Base-by-base conservation (phyloP, 2,797 vertebrate genomes). In the Nannoperca australis region DNA sequence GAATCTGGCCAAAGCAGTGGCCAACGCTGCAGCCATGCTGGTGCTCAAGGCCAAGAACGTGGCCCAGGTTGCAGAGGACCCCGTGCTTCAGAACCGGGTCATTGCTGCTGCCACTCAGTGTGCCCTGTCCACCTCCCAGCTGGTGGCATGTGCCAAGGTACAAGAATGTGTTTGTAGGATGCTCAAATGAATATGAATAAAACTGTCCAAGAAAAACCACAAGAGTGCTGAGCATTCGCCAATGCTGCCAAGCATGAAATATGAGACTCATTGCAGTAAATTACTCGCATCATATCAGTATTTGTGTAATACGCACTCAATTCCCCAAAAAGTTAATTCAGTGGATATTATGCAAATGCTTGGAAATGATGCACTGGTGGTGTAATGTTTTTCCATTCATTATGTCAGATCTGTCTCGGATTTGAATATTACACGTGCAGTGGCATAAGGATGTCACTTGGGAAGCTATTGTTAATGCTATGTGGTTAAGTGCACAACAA, bases 1-100 rank as follows among this genome's bases (percentile, higher is more conserved):
- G 98, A 99, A 96, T 88, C 92, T 99, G 91, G 98, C 98, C 81
- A 99, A 99, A 93, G 97, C 98, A 0, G 98, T 99, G 58, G 98
- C 98, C 83, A 99, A 99, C 0, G 98, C 98, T 0, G 98, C 98
- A 1, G 98, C 98, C 88, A 99, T 99, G 97, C 60, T 99, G 89
- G 98, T 99, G 59, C 94, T 99, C 65, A 99, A 99, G 85, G 98
- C 98, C 47, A 99, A 99, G 94, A 99, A 99, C 0, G 98, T 99
- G 5, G 98, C 98, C 0, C 98, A 99, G 87, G 97, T 97, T 4
- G 96, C 98, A 0, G 98, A 99, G 87, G 98, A 99, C 79, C 95
- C 96, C 0, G 96, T 96, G 9, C 95, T 99, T 7, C 98, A 99
- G 95, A 99, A 99, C 95, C 94, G 97, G 5, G 98, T 99, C 82